Evolutionary conservation across 2,888 invertebrate species (phyloP).

Genomic region (Catotricha subobsoleta): DNA sequence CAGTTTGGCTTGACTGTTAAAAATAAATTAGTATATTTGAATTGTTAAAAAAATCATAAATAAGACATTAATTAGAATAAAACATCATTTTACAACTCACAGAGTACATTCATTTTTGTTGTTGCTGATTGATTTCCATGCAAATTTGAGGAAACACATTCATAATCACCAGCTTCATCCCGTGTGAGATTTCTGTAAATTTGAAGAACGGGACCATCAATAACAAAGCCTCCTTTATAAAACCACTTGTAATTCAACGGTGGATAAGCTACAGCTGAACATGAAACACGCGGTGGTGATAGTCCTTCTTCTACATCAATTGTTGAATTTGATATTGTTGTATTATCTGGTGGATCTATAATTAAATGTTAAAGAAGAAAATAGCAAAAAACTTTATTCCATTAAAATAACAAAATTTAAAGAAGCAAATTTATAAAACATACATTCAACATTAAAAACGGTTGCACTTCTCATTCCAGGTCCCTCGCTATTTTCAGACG

Average conservation of each 20-base stretch:
- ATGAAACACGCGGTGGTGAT: slow-evolving; percentile 32
- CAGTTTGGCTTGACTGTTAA: slow-evolving; percentile 72
- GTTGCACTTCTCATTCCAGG: slow-evolving; percentile 66
- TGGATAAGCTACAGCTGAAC: slow-evolving; percentile 35
- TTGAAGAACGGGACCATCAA: slow-evolving; percentile 35
- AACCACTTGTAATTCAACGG: slow-evolving; percentile 25
- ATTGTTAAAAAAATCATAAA: too few relatives aligned
- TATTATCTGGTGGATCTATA: slow-evolving; percentile 67
- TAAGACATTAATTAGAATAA: too few relatives aligned
- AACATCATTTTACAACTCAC: too few relatives aligned
- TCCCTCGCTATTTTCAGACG: slow-evolving; percentile 59
- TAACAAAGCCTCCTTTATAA: slow-evolving; percentile 29
- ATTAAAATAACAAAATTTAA: slow-evolving; percentile 3
- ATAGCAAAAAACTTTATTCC: neutral
- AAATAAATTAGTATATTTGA: too few relatives aligned
- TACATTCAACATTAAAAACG: slow-evolving; percentile 78
- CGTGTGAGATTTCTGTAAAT: slow-evolving; percentile 49
- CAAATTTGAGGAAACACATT: slow-evolving; percentile 60
- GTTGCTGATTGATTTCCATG: slow-evolving; percentile 56
- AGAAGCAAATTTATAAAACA: slow-evolving; percentile 30
- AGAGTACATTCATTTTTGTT: slow-evolving; percentile 61
- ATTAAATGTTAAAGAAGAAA: neutral
- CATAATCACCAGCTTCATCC: slow-evolving; percentile 55
- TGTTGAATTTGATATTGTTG: slow-evolving; percentile 42
- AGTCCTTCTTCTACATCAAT: slow-evolving; percentile 32